phyloP scores from a whole-genome alignment of 2,113 vertebrate genomes.

The Carassius carassius region DNA sequence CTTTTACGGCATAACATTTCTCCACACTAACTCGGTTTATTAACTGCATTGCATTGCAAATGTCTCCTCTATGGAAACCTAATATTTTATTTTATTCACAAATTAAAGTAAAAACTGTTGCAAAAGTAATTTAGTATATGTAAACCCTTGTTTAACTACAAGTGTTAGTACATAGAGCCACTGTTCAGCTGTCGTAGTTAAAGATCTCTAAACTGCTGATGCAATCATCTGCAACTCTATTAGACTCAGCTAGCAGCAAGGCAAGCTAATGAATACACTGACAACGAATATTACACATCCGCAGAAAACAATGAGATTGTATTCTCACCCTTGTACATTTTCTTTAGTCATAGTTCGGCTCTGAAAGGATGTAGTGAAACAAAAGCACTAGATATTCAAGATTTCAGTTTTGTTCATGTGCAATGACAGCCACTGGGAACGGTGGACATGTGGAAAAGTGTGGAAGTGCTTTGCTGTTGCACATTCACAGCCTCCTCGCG shows the following conservation, averaged over 20 bases:
- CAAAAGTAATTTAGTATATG: background rate
- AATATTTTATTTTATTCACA: background rate
- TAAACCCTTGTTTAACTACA: background rate
- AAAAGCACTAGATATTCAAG: background rate
- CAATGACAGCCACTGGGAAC: background rate
- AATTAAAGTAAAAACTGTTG: background rate
- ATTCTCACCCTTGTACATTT: slow-evolving; percentile 71
- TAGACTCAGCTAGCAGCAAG: background rate
- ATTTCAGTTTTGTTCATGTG: background rate
- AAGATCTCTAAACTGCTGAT: slow-evolving; percentile 42
- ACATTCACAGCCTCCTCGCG: slow-evolving; percentile 20
- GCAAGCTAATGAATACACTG: background rate
- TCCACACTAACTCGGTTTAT: too few species aligned
- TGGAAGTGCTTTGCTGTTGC: slow-evolving; percentile 60
- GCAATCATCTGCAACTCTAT: slow-evolving; percentile 50
- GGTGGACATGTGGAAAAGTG: slow-evolving; percentile 53
- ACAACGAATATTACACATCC: background rate
- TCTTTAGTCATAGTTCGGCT: slow-evolving; percentile 74
- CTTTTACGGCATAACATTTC: background rate
- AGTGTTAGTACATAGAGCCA: too few species aligned
- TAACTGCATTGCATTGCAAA: background rate
- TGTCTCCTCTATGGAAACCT: background rate
- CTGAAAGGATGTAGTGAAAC: background rate
- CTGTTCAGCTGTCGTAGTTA: background rate
- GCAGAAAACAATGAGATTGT: background rate